These are phyloP conservation scores for Drosophila kohkoa DNA, from an alignment of 1,140 invertebrate species.

Conservation along the genomic window DNA sequence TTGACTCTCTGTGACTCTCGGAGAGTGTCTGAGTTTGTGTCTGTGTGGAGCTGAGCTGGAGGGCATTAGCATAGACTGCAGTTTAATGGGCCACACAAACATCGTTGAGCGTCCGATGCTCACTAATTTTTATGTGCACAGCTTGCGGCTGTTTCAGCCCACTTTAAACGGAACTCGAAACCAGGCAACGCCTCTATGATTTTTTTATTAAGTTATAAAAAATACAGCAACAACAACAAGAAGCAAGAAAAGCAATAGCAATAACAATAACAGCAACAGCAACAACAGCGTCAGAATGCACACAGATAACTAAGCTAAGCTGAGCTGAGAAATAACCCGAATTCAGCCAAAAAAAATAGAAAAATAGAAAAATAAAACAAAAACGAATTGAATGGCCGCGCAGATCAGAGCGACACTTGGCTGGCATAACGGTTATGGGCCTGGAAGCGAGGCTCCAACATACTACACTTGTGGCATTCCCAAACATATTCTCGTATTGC, in stretches of 20 bases:
- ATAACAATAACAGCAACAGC: background rate
- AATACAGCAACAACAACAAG: slow-evolving; percentile 15
- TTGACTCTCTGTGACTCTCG: background rate
- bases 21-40: slow-evolving; percentile 9
- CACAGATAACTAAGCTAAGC: background rate
- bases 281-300: slow-evolving; percentile 8
- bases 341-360: slow-evolving; percentile 3
- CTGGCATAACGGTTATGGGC: slow-evolving; percentile 63
- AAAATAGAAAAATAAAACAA: slow-evolving; percentile 9
- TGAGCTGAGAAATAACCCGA: slow-evolving; percentile 35
- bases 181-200: slow-evolving; percentile 45
- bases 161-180: slow-evolving; percentile 73
- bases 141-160: slow-evolving; percentile 56
- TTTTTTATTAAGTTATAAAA: slow-evolving; percentile 82
- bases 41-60: slow-evolving; percentile 12
- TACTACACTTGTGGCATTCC: slow-evolving; percentile 29
- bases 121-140: slow-evolving; percentile 64
- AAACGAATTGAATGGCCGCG: slow-evolving; percentile 33
- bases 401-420: slow-evolving; percentile 18
- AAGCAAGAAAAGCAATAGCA: background rate
- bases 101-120: slow-evolving; percentile 32
- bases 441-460: slow-evolving; percentile 44
- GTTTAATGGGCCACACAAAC: slow-evolving; percentile 55
- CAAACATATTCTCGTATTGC: slow-evolving; percentile 63
- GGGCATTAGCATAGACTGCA: slow-evolving; percentile 59